phyloP scores from a whole-genome alignment of 2,888 invertebrate genomes.

The Allophyes oxyacanthae region DNA sequence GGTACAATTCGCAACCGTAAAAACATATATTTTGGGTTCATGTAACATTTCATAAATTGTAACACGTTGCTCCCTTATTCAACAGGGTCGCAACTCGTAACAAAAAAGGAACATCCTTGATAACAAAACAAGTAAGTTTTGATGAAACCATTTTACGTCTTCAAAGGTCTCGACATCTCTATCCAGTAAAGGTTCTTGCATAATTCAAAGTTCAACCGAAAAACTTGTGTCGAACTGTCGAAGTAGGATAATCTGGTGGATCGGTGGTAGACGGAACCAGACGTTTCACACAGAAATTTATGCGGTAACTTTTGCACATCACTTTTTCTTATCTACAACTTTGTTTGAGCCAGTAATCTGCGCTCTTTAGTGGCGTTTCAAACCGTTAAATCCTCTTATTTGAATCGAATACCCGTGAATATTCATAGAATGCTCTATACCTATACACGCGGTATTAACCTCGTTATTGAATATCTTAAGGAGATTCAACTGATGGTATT shows the following conservation, averaged over 20 bases:
- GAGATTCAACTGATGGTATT: slow-evolving; percentile 30
- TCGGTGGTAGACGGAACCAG: slow-evolving; percentile 80
- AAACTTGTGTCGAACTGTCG: slow-evolving; percentile 79
- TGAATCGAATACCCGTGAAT: slow-evolving; percentile 49
- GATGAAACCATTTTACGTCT: slow-evolving; percentile 54
- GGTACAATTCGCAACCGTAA: slow-evolving; percentile 5
- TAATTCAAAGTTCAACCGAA: slow-evolving; percentile 70
- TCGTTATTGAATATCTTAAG: slow-evolving; percentile 43
- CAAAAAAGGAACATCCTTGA: slow-evolving; percentile 47
- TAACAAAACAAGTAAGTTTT: slow-evolving; percentile 54
- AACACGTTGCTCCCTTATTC: slow-evolving; percentile 22
- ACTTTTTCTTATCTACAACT: slow-evolving; percentile 83
- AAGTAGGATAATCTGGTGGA: slow-evolving; percentile 81
- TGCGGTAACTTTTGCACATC: slow-evolving; percentile 84
- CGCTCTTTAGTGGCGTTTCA: slow-evolving; percentile 57
- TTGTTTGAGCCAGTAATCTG: slow-evolving; percentile 72
- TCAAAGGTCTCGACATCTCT: slow-evolving; percentile 50
- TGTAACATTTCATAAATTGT: slow-evolving; percentile 20
- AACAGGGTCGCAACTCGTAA: slow-evolving; percentile 37
- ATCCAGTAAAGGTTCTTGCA: slow-evolving; percentile 68
- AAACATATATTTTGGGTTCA: slow-evolving; percentile 9
- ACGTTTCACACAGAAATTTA: slow-evolving; percentile 82
- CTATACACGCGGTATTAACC: slow-evolving; percentile 30
- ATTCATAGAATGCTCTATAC: slow-evolving; percentile 44
- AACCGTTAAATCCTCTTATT: slow-evolving; percentile 55